phyloP scores from a whole-genome alignment of 2,797 vertebrate genomes.

The Eidolon dupreanum region DNA sequence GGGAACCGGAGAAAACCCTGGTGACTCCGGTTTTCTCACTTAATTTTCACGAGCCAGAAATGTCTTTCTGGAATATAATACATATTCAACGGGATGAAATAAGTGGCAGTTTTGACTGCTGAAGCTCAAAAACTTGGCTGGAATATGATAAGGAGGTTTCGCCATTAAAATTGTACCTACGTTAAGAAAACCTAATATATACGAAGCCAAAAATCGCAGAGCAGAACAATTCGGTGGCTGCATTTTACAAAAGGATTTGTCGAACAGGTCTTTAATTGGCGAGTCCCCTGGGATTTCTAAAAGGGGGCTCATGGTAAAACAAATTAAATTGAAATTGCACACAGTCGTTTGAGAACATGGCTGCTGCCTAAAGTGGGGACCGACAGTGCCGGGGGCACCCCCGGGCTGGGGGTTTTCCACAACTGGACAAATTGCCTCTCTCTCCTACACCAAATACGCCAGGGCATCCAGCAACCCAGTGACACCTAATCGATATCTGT shows the following conservation, averaged over 20 bases:
- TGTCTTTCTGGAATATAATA: neutral
- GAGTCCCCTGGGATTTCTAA: neutral
- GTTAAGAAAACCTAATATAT: neutral
- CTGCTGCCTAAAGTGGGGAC: neutral
- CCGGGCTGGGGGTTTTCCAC: neutral
- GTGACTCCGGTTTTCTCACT: constrained; percentile 45
- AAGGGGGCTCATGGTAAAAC: neutral
- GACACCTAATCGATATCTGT: neutral
- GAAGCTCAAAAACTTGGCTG: neutral
- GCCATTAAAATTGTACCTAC: neutral
- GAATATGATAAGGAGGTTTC: neutral
- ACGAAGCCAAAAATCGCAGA: neutral
- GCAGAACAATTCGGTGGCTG: neutral
- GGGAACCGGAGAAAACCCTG: neutral
- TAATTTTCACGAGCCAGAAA: constrained; percentile 25
- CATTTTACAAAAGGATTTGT: neutral
- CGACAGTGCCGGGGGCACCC: neutral
- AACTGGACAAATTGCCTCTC: neutral
- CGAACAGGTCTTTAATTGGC: neutral
- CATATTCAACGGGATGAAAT: constrained; percentile 1
- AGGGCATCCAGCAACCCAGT: neutral
- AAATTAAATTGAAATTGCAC: neutral
- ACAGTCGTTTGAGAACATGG: neutral
- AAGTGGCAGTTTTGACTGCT: neutral
- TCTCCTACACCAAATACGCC: neutral